phyloP scores from a whole-genome alignment of 2,888 invertebrate genomes.

The Meta bourneti region DNA sequence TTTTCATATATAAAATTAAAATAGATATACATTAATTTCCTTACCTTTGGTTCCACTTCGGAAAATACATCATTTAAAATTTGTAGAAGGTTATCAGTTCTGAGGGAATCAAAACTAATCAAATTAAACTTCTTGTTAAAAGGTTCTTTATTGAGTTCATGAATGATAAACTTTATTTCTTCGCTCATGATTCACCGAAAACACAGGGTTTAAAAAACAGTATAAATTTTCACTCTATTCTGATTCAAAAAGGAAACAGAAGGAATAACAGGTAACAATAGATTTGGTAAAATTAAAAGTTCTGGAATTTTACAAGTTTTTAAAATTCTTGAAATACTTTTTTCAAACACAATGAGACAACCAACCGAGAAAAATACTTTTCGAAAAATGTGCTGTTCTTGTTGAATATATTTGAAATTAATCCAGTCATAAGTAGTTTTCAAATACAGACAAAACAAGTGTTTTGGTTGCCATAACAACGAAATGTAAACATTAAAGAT shows the following conservation, averaged over 20 bases:
- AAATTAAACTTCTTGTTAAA: constrained; percentile 89
- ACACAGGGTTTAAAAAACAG: not conserved
- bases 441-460: too few relatives aligned
- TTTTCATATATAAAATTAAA: too few relatives aligned
- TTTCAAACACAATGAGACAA: too few relatives aligned
- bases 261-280: not conserved
- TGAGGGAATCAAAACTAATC: constrained; percentile 91
- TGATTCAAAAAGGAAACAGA: not conserved
- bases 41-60: constrained; percentile 85
- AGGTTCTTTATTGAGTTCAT: constrained; percentile 87
- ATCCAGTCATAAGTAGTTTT: too few relatives aligned
- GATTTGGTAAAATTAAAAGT: not conserved
- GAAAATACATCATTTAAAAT: constrained; percentile 88
- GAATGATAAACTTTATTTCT: constrained; percentile 83
- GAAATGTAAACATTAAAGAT: not conserved
- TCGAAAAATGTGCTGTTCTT: not conserved
- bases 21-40: not conserved
- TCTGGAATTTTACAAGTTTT: too few relatives aligned
- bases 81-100: constrained; percentile 87
- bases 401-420: not conserved
- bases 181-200: constrained; percentile 80
- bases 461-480: constrained; percentile 27
- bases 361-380: too few relatives aligned
- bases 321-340: not conserved
- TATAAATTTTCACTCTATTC: not conserved